Conservation (phyloP, 1,140 invertebrate genomes). For the Chironomus striatipennis region DNA sequence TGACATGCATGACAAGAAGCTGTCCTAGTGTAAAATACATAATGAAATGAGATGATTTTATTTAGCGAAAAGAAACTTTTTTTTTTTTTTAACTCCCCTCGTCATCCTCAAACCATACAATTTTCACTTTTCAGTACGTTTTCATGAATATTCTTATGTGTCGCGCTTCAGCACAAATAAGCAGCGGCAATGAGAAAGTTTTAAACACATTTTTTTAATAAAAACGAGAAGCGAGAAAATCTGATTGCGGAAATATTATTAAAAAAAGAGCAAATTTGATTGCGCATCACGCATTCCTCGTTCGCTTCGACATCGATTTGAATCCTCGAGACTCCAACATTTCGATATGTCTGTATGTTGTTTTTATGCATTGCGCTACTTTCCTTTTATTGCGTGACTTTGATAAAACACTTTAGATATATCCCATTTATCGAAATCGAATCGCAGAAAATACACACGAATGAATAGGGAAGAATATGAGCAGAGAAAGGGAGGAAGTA, state of each 20-base stretch:
- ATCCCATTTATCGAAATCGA: background rate
- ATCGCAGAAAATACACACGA: background rate
- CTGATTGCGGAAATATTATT: constrained; percentile 4
- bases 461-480: background rate
- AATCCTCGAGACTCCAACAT: background rate
- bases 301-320: background rate
- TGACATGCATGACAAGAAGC: no score
- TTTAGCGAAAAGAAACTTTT: background rate
- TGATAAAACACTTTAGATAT: constrained; percentile 3
- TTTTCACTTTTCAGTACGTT: no score
- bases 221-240: background rate
- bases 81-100: background rate
- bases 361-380: background rate
- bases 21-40: no score
- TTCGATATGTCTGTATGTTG: background rate
- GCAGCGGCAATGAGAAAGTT: background rate
- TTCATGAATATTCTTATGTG: no score
- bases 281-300: background rate
- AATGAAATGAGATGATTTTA: background rate
- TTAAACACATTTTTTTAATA: background rate
- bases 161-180: background rate
- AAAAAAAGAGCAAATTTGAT: constrained; percentile 5
- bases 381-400: background rate
- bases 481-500: no score
- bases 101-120: no score